Base-by-base conservation (phyloP, 2,113 vertebrate species). In the Drymodes brunneopygia region DNA sequence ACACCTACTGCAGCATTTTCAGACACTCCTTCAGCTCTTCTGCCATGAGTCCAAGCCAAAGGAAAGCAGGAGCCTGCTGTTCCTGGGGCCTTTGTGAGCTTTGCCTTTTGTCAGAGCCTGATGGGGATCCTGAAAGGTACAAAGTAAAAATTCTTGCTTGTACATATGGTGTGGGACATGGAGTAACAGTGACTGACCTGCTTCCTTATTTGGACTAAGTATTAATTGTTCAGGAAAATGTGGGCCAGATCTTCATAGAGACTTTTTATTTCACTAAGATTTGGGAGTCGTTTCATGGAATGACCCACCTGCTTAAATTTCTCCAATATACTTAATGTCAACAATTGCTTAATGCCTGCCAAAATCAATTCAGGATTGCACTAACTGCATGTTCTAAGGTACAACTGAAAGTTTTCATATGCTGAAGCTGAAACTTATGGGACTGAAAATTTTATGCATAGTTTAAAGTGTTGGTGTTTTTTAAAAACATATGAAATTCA, bases 31-130 rank as follows among this genome's bases (percentile, higher is more conserved):
- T 21, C 1, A 88, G 33, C 10, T 71, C 35, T 69, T 81, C 71
- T 66, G 45, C 38, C 69, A 62, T 0, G 19, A 62, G 25, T 9
- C 8, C 0, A 0, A 88, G 58, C 7, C 53, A 87, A 79, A 88
- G 50, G 31, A 80, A 89, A 60, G 62, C 62, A 84, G 74, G 13
- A 79, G 20, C 4, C 36, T 56, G 3, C 40, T 51, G 11, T 10
- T 79, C 38, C 51, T 27, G 19, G 31, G 48, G 38, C 15, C 27
- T 36, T 44, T 54, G 31, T 0, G 0, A 82, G 64, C 20, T 79
- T 13, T 85, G 40, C 31, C 61, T 75, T 9, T 10, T 36, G 1
- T 27, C 70, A 45, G 1, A 56, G 53, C 44, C 58, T 45, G 36
- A 21, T 15, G 72, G 53, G 36, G 53, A 67, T 33, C 45, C 40